A percentile compares a stretch with the other conserved stretches of the same genome.
phyloP scores from a whole-genome alignment of 2,113 vertebrate genomes.

The Equus quagga region DNA sequence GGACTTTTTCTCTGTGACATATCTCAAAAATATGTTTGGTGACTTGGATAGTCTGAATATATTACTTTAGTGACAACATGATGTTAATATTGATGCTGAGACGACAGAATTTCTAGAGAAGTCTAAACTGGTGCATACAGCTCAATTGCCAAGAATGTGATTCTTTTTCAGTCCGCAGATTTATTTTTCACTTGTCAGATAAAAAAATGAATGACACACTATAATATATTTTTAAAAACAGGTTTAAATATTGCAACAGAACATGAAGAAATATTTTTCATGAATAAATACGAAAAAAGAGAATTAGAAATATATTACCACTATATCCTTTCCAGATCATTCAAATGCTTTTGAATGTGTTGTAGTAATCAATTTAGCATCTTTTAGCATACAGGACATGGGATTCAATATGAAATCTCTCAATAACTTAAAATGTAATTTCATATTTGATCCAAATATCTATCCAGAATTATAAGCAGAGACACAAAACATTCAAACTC shows the following conservation, averaged over 20 bases:
- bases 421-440: neutral
- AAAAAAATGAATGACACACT: constrained; percentile 25
- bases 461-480: neutral
- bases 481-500: neutral
- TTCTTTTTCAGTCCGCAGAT: neutral
- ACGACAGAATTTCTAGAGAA: constrained; percentile 22
- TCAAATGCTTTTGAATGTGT: neutral
- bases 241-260: neutral
- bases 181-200: constrained; percentile 55
- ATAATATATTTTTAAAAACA: neutral
- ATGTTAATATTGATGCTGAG: constrained; percentile 40
- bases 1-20: constrained; percentile 48
- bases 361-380: neutral
- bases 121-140: neutral
- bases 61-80: constrained; percentile 44
- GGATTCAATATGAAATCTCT: neutral
- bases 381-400: neutral
- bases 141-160: neutral
- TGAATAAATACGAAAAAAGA: neutral
- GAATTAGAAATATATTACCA: neutral
- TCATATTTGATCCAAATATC: neutral
- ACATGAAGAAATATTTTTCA: neutral
- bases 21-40: constrained; percentile 51
- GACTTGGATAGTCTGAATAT: constrained; percentile 21
- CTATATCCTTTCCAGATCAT: neutral